A percentile compares a stretch with the other conserved stretches of the same genome.
Conservation (phyloP, 2,113 vertebrate genomes). For the Elachura formosa region DNA sequence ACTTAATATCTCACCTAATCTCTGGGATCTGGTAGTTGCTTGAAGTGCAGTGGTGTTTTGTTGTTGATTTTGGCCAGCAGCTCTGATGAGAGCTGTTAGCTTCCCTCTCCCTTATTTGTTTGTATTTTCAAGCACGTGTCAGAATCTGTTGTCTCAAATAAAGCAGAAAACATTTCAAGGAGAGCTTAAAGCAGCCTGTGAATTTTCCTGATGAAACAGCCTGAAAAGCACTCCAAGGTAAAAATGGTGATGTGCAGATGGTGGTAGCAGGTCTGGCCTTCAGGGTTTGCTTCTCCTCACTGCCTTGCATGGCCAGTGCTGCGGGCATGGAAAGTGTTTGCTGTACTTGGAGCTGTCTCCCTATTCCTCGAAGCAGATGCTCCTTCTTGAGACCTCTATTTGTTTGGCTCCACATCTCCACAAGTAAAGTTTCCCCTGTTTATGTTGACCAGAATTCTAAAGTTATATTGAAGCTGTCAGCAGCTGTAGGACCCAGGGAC, state of each 20-base stretch:
- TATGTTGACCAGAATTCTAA: not conserved
- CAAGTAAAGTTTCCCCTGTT: not conserved
- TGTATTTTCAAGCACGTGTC: not conserved
- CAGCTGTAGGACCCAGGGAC: not conserved
- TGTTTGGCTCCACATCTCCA: not conserved
- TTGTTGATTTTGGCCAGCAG: not conserved
- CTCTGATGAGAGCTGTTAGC: not conserved
- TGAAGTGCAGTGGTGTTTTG: not conserved
- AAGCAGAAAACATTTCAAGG: not conserved
- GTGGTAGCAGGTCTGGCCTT: not conserved
- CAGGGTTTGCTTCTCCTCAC: not conserved
- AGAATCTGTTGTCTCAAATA: not conserved
- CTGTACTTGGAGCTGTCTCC: not conserved
- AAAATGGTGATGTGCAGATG: rapidly evolving
- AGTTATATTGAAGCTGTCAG: not conserved
- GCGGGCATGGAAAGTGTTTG: not conserved
- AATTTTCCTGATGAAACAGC: not conserved
- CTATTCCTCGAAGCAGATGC: not conserved
- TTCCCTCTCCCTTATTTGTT: not conserved
- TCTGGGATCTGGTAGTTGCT: not conserved
- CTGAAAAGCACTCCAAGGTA: not conserved
- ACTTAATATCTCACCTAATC: not conserved
- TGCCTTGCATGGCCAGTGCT: not conserved
- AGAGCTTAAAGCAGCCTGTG: not conserved
- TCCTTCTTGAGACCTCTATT: not conserved